A percentile compares a stretch with the other conserved stretches of the same genome.
Conservation (phyloP, 2,888 invertebrate genomes). For the Ophonus ardosiacus region DNA sequence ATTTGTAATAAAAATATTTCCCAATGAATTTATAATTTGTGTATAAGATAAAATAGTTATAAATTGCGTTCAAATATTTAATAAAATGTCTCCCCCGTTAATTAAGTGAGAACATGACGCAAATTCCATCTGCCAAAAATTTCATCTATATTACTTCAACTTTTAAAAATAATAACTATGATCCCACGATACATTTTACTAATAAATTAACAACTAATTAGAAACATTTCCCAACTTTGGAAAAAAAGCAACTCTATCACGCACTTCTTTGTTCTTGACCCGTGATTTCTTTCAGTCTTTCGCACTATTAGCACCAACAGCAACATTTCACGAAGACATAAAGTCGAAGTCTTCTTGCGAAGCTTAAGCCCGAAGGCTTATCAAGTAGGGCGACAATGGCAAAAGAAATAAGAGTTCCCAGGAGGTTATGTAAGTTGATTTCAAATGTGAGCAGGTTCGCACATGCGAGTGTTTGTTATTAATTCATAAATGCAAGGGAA, state of each 20-base stretch:
- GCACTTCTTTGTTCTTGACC: slow-evolving; percentile 53
- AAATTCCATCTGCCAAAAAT: background rate
- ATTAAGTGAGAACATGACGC: background rate
- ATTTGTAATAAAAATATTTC: too few species aligned
- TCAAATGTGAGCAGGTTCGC: slow-evolving; percentile 21
- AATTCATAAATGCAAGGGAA: slow-evolving; percentile 45
- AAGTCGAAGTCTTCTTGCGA: slow-evolving; percentile 23
- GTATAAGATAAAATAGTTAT: background rate
- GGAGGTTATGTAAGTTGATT: slow-evolving; percentile 19
- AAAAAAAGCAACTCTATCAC: slow-evolving; percentile 42
- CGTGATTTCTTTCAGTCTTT: background rate
- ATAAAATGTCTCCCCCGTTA: background rate
- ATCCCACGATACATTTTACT: slow-evolving; percentile 39
- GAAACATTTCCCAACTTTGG: slow-evolving; percentile 27
- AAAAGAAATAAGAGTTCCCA: slow-evolving; percentile 1
- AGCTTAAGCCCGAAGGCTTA: slow-evolving; percentile 1
- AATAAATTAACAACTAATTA: slow-evolving; percentile 49
- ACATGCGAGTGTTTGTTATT: slow-evolving; percentile 48
- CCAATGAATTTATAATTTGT: background rate
- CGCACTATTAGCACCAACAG: background rate
- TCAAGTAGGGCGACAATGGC: slow-evolving; percentile 14
- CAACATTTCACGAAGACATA: slow-evolving; percentile 27
- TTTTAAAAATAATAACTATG: background rate
- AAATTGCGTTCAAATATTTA: background rate
- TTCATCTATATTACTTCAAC: slow-evolving; percentile 28